Evolutionary conservation across 2,113 vertebrate genomes (phyloP).

Genomic region (Oncorhynchus keta): DNA sequence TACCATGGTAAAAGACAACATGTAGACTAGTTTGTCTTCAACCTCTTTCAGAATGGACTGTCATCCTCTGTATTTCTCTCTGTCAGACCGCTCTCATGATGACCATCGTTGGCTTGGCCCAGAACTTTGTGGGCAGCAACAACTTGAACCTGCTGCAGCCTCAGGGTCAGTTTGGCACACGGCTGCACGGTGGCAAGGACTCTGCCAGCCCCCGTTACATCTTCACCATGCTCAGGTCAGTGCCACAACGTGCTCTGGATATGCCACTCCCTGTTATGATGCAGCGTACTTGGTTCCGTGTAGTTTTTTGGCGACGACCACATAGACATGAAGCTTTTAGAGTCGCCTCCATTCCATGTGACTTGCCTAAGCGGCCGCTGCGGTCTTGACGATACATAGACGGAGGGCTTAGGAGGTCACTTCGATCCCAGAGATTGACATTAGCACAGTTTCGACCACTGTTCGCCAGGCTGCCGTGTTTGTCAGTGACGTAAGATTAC

Average conservation of each 20-base stretch:
- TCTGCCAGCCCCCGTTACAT: constrained; percentile 99
- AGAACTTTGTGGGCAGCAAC: constrained; percentile 98
- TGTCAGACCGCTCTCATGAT: constrained; percentile 90
- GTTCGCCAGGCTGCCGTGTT: not conserved
- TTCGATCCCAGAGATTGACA: not conserved
- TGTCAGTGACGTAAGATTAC: not conserved
- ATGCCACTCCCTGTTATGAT: not conserved
- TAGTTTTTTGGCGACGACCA: too few species aligned
- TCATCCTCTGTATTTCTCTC: not conserved
- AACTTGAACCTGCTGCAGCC: constrained; percentile 94
- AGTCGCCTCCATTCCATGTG: too few species aligned
- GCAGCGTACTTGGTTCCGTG: too few species aligned
- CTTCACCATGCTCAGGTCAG: constrained; percentile 98
- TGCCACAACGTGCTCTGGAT: too few species aligned
- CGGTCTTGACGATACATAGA: too few species aligned
- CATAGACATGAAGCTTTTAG: too few species aligned
- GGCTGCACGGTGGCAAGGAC: constrained; percentile 94
- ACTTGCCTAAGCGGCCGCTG: too few species aligned
- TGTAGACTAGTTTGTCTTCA: not conserved
- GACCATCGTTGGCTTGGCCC: constrained; percentile 94
- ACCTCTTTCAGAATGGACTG: not conserved
- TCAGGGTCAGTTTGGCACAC: constrained; percentile 94
- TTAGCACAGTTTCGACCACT: not conserved
- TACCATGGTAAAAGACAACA: not conserved
- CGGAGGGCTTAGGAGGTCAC: too few species aligned